Base-by-base conservation (phyloP, 1,140 invertebrate genomes). In the Colletes latitarsis region DNA sequence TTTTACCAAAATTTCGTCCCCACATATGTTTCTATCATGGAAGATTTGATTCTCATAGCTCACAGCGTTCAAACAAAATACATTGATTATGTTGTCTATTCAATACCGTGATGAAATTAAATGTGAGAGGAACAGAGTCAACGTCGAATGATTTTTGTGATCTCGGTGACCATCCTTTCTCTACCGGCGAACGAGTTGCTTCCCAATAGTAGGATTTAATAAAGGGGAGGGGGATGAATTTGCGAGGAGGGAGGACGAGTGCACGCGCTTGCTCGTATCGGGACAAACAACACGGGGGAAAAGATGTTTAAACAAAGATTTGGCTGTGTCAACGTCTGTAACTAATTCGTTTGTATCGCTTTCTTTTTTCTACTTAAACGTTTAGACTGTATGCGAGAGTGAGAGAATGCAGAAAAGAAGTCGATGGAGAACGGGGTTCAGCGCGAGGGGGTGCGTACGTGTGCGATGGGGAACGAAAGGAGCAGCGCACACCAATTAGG, bases 291-390 rank as follows among this genome's bases (percentile, higher is more conserved):
- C 60, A 75, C 30, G 83, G 81, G 81, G 78, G 84, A 83, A 81
- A 77, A 82, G 85, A 87, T 78, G 81, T 88, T 89, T 82, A 90
- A 89, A 89, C 86, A 91, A 91, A 90, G 85, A 90, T 91, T 90
- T 91, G 90, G 90, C 90, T 90, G 90, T 91, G 90, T 89, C 86
- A 84, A 87, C 78, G 84, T 89, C 78, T 49, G 82, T 88, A 88
- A 89, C 82, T 82, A 86, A 82, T 88, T 84, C 85, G 81, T 88
- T 91, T 85, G 74, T 88, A 86, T 86, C 69, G 77, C 77, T 86
- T 84, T 69, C 64, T 75, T 71, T 87, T 88, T 76, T 88, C 86
- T 86, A 81, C 81, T 84, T 85, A 86, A 84, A 82, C 80, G 77
- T 88, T 84, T 81, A 78, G 66, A 81, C 58, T 49, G 49, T 49